Evolutionary conservation across 35 echinoderm and acorn worm species (phyloP), one percentile per base, ranked within the genome.

Genomic region (Ophiothrix spiculata): DNA sequence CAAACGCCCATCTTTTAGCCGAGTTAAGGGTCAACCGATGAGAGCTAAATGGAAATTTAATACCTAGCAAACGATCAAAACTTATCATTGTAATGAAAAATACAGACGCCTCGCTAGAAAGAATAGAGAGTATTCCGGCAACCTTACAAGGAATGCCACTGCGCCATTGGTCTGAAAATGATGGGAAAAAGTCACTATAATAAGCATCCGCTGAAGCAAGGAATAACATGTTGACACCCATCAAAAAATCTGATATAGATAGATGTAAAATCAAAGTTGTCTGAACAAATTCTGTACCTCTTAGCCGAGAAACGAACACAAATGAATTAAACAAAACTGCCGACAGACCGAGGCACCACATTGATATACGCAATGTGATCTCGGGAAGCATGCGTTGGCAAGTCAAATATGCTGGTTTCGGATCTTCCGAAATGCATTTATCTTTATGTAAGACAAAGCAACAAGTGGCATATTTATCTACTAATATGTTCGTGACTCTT

Each of bases 51-150:
- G 90, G 90, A 80, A 73, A 91, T 33, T 81, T 74, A 28, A 87
- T 56, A 12, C 78, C 40, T 4, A 81, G 54, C 38, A 91, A 91
- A 21, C 90, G 78, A 37, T 91, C 84, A 31, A 91, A 1, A 16
- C 76, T 87, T 17, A 91, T 79, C 0, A 91, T 14, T 15, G 78
- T 87, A 1, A 91, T 38, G 35, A 91, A 38, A 46, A 86, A 91
- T 21, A 91, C 84, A 19, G 84, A 86, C 25, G 78, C 60, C 75
- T 91, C 90, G 63, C 84, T 91, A 38, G 80, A 81, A 1, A 91
- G 6, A 28, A 82, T 56, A 19, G 90, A 73, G 29, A 91, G 32
- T 23, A 91, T 69, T 36, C 90, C 90, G 13, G 78, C 76, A n/a
- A 87, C 42, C 25, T 86, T 86, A 75, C 90, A 91, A 35, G 79